A percentile compares a stretch with the other conserved stretches of the same genome.
phyloP scores from a whole-genome alignment of 2,797 vertebrate species.

The Poeciliopsis infans region DNA sequence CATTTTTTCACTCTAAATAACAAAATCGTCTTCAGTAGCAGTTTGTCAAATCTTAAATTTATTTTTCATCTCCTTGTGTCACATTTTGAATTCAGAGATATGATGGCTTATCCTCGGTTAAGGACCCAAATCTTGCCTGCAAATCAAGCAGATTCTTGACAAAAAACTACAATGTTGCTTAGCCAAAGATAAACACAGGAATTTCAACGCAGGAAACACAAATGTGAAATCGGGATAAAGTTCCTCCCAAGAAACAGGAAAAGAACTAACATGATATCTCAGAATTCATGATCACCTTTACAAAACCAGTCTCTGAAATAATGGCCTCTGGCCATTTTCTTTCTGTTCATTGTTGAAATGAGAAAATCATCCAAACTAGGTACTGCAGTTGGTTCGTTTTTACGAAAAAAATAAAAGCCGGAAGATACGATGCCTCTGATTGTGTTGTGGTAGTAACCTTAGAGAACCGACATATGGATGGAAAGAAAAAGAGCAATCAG shows the following conservation, averaged over 20 bases:
- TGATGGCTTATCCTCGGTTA: neutral
- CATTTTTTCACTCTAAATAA: neutral
- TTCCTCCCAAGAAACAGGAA: neutral
- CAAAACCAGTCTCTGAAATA: neutral
- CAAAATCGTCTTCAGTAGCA: slow-evolving; percentile 4
- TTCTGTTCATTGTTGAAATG: neutral
- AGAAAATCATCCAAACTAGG: neutral
- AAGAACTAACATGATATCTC: neutral
- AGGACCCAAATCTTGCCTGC: neutral
- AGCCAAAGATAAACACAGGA: neutral
- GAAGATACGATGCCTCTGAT: neutral
- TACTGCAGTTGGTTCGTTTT: neutral
- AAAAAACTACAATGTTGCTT: neutral
- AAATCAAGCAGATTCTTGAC: neutral
- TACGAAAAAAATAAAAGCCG: neutral
- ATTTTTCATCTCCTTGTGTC: neutral
- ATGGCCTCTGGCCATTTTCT: neutral
- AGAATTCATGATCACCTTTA: neutral
- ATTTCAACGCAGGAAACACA: neutral
- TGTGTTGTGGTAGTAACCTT: neutral
- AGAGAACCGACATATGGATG: neutral
- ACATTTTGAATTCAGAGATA: slow-evolving; percentile 3
- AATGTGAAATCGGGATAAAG: neutral
- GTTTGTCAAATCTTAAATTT: neutral
- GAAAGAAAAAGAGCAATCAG: neutral